Evolutionary conservation across 2,888 invertebrate species (phyloP).

Genomic region (Oxycera nigricornis): DNA sequence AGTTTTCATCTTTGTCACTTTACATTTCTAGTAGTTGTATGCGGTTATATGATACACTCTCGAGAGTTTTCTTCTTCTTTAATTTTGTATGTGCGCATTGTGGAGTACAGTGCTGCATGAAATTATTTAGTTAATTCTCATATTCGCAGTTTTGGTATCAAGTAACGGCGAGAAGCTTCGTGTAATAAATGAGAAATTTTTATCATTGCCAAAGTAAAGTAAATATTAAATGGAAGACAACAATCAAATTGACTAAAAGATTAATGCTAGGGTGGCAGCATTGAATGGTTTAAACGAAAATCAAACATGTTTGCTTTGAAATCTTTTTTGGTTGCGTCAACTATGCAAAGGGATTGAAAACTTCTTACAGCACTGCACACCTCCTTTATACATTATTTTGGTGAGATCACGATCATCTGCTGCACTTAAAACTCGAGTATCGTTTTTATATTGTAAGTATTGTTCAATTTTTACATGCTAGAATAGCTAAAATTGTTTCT

Average conservation of each 20-base stretch:
- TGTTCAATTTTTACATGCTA: conserved; percentile 23
- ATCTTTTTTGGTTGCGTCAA: background rate
- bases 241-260: no score
- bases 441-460: background rate
- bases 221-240: no score
- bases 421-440: background rate
- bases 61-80: background rate
- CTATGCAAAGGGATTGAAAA: background rate
- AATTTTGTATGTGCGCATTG: no score
- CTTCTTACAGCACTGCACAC: background rate
- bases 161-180: no score
- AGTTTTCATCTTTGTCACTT: background rate
- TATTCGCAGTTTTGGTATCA: no score
- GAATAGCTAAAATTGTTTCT: conserved; percentile 25
- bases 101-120: no score
- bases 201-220: no score
- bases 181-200: no score
- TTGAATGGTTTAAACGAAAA: background rate
- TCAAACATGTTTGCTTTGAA: background rate
- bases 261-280: no score
- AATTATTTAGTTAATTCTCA: no score
- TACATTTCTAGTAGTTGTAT: background rate
- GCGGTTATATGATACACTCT: background rate
- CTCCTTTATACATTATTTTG: background rate
- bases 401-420: background rate